These are phyloP conservation scores for Urocyon cinereoargenteus DNA, from an alignment of 2,797 vertebrate genomes.

Conservation along the genomic window DNA sequence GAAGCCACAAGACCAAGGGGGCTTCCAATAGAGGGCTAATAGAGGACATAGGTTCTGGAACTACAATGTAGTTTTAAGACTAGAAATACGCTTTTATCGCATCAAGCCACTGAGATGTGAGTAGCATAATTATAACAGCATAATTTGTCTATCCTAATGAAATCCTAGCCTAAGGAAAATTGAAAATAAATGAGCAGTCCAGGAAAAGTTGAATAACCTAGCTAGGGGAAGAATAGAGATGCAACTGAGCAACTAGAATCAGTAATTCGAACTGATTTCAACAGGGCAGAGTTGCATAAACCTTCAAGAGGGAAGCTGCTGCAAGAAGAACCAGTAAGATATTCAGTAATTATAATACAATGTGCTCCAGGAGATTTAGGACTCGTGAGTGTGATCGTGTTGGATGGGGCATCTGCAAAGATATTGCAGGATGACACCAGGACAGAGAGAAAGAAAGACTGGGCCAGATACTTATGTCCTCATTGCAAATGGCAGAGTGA, in stretches of 20 bases:
- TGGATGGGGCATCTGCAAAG: background rate
- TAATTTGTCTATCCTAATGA: background rate
- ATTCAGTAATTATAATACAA: background rate
- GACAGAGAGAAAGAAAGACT: background rate
- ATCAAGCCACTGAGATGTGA: background rate
- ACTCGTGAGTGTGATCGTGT: background rate
- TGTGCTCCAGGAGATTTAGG: background rate
- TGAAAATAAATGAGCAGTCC: background rate
- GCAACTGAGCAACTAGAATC: background rate
- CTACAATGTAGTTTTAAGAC: background rate
- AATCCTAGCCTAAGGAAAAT: conserved; percentile 1
- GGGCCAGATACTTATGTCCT: background rate
- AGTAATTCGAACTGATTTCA: background rate
- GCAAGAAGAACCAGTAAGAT: background rate
- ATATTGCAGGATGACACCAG: background rate
- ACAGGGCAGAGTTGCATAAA: background rate
- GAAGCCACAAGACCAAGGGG: background rate
- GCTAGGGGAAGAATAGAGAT: background rate
- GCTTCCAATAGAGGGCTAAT: background rate
- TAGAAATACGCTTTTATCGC: background rate
- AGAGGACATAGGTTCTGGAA: background rate
- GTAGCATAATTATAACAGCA: background rate
- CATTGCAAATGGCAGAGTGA: background rate
- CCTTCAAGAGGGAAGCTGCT: background rate
- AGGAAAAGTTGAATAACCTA: background rate